phyloP scores from a whole-genome alignment of 1,140 invertebrate genomes.

The Lamellibrachia luymesi region DNA sequence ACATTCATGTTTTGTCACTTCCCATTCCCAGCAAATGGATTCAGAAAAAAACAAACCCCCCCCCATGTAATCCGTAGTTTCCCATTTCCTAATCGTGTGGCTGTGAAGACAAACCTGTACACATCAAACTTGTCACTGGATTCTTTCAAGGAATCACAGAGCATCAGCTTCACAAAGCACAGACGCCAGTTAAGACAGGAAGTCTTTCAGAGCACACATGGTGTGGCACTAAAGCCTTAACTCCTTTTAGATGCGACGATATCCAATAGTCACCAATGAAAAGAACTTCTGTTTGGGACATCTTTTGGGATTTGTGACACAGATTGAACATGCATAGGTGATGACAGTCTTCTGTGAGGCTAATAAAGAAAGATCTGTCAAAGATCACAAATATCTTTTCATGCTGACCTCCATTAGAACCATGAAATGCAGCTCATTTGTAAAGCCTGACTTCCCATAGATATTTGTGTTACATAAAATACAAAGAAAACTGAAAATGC shows the following conservation, averaged over 20 bases:
- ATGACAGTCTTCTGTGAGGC: not conserved
- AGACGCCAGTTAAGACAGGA: not conserved
- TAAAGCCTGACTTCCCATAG: too few species aligned
- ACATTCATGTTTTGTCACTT: not conserved
- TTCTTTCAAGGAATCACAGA: not conserved
- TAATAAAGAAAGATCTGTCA: not conserved
- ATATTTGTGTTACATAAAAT: too few species aligned
- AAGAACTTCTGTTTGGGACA: not conserved
- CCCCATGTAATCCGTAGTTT: not conserved
- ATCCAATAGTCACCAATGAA: not conserved
- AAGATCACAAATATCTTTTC: not conserved
- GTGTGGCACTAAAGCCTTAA: not conserved
- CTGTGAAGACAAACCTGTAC: conserved; percentile 15
- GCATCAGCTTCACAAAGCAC: not conserved
- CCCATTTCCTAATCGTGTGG: conserved; percentile 16
- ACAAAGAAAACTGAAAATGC: not conserved
- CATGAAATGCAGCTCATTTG: too few species aligned
- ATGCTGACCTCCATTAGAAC: too few species aligned
- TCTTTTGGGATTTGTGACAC: not conserved
- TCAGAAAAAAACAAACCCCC: not conserved
- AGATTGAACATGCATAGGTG: not conserved
- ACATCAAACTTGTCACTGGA: not conserved
- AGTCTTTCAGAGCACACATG: not conserved
- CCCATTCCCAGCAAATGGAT: not conserved
- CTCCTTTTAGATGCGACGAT: not conserved